phyloP scores from a whole-genome alignment of 2,113 vertebrate genomes.

The Lepus timidus region DNA sequence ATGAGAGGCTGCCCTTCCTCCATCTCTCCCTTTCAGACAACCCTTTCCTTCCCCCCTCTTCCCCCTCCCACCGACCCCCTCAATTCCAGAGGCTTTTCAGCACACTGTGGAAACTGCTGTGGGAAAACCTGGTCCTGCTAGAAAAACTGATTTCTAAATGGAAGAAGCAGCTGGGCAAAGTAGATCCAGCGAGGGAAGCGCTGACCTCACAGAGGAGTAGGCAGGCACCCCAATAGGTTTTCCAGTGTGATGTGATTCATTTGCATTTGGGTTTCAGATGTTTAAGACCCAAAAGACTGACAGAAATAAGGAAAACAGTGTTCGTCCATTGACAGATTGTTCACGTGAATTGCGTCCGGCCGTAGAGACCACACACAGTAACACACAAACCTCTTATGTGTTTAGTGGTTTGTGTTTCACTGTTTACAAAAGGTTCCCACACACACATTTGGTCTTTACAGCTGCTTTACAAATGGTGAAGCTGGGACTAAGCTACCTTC shows the following conservation, averaged over 20 bases:
- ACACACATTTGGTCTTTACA: background rate
- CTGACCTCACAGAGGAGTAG: background rate
- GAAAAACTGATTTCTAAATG: slow-evolving; percentile 22
- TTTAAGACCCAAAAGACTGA: background rate
- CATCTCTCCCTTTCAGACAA: background rate
- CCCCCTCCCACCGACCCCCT: too few relatives aligned
- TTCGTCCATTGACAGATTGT: background rate
- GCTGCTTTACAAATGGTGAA: slow-evolving; percentile 47
- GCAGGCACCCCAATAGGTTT: background rate
- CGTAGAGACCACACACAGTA: background rate
- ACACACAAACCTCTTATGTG: background rate
- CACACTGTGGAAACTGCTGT: slow-evolving; percentile 14
- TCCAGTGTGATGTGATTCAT: background rate
- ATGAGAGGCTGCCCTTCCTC: slow-evolving; percentile 6
- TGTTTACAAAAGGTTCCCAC: slow-evolving; percentile 34
- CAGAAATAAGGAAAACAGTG: background rate
- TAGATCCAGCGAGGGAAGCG: background rate
- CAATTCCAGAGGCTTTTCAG: background rate
- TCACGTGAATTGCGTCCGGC: background rate
- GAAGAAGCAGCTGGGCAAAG: background rate
- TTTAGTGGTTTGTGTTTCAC: background rate
- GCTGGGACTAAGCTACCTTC: background rate
- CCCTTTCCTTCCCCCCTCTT: background rate
- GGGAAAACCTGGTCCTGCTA: background rate
- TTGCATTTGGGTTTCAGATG: slow-evolving; percentile 4